A percentile compares a stretch with the other conserved stretches of the same genome.
Conservation (phyloP, 2,888 invertebrate genomes). For the Hylaea fasciaria region DNA sequence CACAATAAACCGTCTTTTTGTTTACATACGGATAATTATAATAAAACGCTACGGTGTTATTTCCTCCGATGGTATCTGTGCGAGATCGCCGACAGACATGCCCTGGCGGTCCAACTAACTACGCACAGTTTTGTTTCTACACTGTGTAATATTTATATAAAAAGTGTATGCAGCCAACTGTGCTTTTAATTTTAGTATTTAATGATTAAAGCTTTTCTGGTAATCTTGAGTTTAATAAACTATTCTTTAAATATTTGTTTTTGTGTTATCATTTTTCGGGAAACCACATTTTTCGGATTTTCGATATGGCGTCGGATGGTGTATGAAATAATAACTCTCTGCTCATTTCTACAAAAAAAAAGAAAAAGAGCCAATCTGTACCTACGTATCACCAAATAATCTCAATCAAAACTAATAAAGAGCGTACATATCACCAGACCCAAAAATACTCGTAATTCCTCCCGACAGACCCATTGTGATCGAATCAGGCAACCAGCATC, state of each 20-base stretch:
- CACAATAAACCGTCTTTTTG: constrained; percentile 20
- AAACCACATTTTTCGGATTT: too few relatives aligned
- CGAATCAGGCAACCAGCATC: constrained; percentile 47
- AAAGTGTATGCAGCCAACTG: constrained; percentile 9
- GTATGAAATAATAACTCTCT: too few relatives aligned
- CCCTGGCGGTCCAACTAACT: constrained; percentile 5
- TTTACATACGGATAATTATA: constrained; percentile 22
- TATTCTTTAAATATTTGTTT: too few relatives aligned
- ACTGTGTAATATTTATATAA: constrained; percentile 1
- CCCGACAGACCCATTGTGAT: constrained; percentile 56
- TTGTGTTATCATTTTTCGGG: too few relatives aligned
- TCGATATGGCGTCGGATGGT: too few relatives aligned
- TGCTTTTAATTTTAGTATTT: not conserved
- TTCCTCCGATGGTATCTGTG: constrained; percentile 23
- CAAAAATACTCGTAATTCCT: constrained; percentile 49
- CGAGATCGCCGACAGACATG: constrained; percentile 25
- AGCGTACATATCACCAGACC: constrained; percentile 7
- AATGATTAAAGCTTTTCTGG: not conserved
- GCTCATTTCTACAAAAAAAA: too few relatives aligned
- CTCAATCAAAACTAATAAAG: constrained; percentile 19
- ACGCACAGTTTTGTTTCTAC: constrained; percentile 15
- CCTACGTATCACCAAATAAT: too few relatives aligned
- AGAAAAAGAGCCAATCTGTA: too few relatives aligned
- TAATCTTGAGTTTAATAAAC: too few relatives aligned
- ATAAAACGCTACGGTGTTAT: constrained; percentile 16